Percentiles rank a stretch among this genome's conserved stretches.
Evolutionary conservation across 2,888 invertebrate genomes (phyloP).

Genomic region (Lysandra bellargus): DNA sequence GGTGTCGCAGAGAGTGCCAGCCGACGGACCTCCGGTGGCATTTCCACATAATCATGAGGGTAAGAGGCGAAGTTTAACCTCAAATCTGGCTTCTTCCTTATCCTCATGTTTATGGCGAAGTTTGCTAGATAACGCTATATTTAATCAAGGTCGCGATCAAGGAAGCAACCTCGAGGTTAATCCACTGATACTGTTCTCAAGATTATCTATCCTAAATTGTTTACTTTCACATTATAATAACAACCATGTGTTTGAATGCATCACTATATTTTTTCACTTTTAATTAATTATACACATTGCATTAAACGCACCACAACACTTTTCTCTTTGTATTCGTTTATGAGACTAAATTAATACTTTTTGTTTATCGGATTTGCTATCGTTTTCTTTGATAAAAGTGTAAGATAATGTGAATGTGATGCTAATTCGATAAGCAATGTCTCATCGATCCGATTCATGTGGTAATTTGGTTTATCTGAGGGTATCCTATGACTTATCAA

Average conservation of each 20-base stretch:
- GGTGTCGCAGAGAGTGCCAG: conserved; percentile 49
- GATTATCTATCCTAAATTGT: neutral
- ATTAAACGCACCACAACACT: conserved; percentile 12
- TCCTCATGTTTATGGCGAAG: conserved; percentile 49
- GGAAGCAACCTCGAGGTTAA: conserved; percentile 33
- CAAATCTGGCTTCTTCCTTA: conserved; percentile 67
- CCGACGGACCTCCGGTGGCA: conserved; percentile 59
- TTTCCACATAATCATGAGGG: conserved; percentile 68
- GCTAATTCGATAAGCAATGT: neutral
- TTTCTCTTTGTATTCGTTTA: conserved; percentile 25
- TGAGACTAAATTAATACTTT: conserved; percentile 49
- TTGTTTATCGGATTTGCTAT: conserved; percentile 46
- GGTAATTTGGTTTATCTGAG: conserved; percentile 8
- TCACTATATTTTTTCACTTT: neutral
- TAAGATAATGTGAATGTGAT: conserved; percentile 35
- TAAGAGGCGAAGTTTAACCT: conserved; percentile 61
- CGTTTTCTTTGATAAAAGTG: conserved; percentile 42
- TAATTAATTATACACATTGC: conserved; percentile 20
- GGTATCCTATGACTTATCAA: neutral
- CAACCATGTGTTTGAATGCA: neutral
- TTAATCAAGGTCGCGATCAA: conserved; percentile 16
- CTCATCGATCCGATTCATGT: neutral
- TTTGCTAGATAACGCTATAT: neutral
- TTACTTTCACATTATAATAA: neutral
- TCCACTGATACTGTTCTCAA: conserved; percentile 4